A percentile compares a stretch with the other conserved stretches of the same genome.
phyloP scores from a whole-genome alignment of 1,140 invertebrate species.

The Reticulitermes speratus region DNA sequence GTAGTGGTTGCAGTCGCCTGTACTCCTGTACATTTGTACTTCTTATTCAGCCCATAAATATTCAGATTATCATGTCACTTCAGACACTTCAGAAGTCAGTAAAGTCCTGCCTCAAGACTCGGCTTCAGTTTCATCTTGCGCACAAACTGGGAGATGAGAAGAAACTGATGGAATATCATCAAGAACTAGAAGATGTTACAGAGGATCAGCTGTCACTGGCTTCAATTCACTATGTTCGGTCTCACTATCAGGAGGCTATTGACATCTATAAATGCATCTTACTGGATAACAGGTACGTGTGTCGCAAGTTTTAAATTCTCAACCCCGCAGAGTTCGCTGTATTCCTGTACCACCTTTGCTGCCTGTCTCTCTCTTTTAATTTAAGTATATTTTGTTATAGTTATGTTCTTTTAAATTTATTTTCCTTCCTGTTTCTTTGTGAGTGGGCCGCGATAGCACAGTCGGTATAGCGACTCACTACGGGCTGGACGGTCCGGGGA shows the following conservation, averaged over 20 bases:
- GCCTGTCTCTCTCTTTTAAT: no score
- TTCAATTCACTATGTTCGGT: slow-evolving; percentile 92
- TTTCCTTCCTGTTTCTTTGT: no score
- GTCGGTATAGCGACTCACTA: no score
- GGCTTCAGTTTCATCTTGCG: slow-evolving; percentile 88
- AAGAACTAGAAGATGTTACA: slow-evolving; percentile 80
- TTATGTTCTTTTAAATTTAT: no score
- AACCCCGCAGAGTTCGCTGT: no score
- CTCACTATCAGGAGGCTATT: slow-evolving; percentile 97
- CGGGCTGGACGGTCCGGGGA: no score
- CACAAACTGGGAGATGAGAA: slow-evolving; percentile 91
- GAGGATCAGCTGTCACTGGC: slow-evolving; percentile 96
- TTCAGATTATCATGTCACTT: background rate
- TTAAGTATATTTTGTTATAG: no score
- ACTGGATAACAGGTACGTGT: slow-evolving; percentile 78
- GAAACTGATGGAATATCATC: slow-evolving; percentile 76
- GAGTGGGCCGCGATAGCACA: no score
- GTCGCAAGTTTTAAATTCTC: background rate
- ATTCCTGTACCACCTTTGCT: no score
- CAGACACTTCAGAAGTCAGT: slow-evolving; percentile 59
- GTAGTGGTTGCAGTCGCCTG: no score
- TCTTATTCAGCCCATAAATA: no score
- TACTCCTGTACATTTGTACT: no score
- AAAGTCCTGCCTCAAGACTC: slow-evolving; percentile 67
- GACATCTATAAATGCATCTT: slow-evolving; percentile 97